A percentile compares a stretch with the other conserved stretches of the same genome.
Evolutionary conservation across 2,113 vertebrate genomes (phyloP).

Genomic region (Saguinus imperator): DNA sequence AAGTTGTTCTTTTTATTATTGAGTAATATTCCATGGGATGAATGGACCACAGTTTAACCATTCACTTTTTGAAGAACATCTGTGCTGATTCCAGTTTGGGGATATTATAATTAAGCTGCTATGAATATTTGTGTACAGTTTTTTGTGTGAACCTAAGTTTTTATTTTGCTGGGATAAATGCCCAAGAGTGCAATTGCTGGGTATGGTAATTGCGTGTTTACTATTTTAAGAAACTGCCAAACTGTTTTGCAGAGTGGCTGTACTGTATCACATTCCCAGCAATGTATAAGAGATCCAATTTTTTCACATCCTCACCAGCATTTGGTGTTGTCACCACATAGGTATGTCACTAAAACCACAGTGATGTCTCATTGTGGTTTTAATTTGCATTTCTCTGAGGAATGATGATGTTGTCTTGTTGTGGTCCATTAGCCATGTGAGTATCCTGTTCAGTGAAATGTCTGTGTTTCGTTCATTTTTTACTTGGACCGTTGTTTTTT

Average conservation of each 20-base stretch:
- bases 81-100: background rate
- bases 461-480: background rate
- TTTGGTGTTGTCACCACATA: conserved; percentile 11
- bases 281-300: background rate
- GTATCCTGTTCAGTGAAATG: background rate
- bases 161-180: background rate
- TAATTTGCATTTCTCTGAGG: background rate
- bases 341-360: background rate
- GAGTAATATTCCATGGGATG: background rate
- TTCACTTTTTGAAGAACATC: background rate
- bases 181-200: background rate
- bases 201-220: conserved; percentile 36
- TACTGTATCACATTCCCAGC: background rate
- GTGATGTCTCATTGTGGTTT: background rate
- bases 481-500: background rate
- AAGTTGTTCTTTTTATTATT: background rate
- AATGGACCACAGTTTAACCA: background rate
- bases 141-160: background rate
- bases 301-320: background rate
- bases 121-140: background rate
- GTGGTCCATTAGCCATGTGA: background rate
- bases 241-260: background rate
- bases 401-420: background rate
- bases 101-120: background rate
- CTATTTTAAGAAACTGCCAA: background rate